Evolutionary conservation across 1,140 invertebrate genomes (phyloP).

Genomic region (Ditylenchus dipsaci): DNA sequence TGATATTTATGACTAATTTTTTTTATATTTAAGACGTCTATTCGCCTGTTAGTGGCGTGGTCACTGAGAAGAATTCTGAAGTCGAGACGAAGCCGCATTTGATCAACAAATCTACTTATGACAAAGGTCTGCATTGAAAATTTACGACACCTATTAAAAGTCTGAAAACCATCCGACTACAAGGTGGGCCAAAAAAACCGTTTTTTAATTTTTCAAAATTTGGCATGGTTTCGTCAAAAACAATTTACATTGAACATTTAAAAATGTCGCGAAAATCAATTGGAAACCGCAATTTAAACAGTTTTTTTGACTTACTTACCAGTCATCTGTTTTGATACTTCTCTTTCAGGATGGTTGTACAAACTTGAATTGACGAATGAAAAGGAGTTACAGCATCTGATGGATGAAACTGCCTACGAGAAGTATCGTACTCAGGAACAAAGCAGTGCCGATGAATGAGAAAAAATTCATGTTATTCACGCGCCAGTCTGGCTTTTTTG

Average conservation of each 20-base stretch:
- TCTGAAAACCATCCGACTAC: too few relatives aligned
- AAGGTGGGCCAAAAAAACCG: too few relatives aligned
- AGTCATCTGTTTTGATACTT: background rate
- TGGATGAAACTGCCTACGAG: constrained; percentile 80
- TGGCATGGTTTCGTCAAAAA: too few relatives aligned
- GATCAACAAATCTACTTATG: constrained; percentile 85
- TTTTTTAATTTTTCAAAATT: too few relatives aligned
- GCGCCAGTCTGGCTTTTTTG: background rate
- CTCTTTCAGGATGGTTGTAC: constrained; percentile 76
- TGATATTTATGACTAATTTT: too few relatives aligned
- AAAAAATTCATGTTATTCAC: background rate
- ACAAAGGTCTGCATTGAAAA: constrained; percentile 63
- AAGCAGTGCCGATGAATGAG: constrained; percentile 1
- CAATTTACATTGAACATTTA: too few relatives aligned
- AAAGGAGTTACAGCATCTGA: constrained; percentile 74
- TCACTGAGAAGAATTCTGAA: constrained; percentile 75
- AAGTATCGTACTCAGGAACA: constrained; percentile 61
- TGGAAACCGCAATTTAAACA: too few relatives aligned
- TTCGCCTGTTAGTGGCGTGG: constrained; percentile 79
- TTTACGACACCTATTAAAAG: too few relatives aligned
- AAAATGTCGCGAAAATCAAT: too few relatives aligned
- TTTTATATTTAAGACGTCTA: constrained; percentile 74
- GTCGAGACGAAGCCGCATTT: constrained; percentile 78
- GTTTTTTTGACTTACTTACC: too few relatives aligned
- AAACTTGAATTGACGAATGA: constrained; percentile 75